These are phyloP conservation scores for Gryllus bimaculatus DNA, from an alignment of 1,140 invertebrate genomes.

Conservation along the genomic window DNA sequence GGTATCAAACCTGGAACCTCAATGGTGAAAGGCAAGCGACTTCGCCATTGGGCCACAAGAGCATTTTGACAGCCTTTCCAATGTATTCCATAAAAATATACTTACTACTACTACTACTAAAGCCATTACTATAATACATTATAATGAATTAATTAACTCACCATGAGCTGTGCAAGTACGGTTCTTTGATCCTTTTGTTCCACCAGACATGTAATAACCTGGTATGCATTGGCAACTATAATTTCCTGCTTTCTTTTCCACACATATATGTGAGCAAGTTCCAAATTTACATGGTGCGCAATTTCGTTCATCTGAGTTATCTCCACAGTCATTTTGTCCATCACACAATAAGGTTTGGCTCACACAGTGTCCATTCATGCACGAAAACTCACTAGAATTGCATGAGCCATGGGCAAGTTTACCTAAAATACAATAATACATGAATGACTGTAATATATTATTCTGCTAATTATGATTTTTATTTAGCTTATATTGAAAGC, in stretches of 20 bases:
- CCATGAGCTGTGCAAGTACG: slow-evolving; percentile 36
- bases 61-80: background rate
- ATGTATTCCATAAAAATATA: too few relatives aligned
- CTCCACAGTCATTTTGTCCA: slow-evolving; percentile 47
- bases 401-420: slow-evolving; percentile 25
- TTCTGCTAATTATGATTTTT: background rate
- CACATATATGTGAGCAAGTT: slow-evolving; percentile 64
- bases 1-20: too few relatives aligned
- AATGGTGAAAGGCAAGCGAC: too few relatives aligned
- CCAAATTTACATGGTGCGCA: slow-evolving; percentile 52
- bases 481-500: background rate
- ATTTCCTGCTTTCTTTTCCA: slow-evolving; percentile 49
- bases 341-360: slow-evolving; percentile 35
- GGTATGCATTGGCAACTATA: slow-evolving; percentile 54
- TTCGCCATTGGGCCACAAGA: too few relatives aligned
- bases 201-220: slow-evolving; percentile 41
- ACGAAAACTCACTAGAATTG: slow-evolving; percentile 43
- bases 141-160: slow-evolving; percentile 14
- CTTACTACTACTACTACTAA: too few relatives aligned
- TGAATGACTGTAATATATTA: background rate
- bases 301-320: slow-evolving; percentile 52
- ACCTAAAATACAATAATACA: background rate
- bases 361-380: slow-evolving; percentile 60
- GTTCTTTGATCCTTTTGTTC: slow-evolving; percentile 26
- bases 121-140: too few relatives aligned